Evolutionary conservation across 2,797 vertebrate genomes (phyloP).

Genomic region (Falco columbarius): DNA sequence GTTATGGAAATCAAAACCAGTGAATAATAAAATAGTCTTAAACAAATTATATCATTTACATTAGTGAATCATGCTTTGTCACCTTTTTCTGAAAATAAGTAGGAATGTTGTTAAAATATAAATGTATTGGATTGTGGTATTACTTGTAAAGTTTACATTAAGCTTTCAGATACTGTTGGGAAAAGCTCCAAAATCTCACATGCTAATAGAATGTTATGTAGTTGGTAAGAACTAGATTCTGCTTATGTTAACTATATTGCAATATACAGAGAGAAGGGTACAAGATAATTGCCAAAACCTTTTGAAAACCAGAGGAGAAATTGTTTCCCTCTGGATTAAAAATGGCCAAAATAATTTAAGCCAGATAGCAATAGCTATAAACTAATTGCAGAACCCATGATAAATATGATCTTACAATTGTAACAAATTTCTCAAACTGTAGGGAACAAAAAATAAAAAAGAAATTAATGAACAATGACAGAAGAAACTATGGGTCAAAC

Average conservation of each 20-base stretch:
- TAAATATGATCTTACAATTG: not conserved
- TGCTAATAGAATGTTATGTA: not conserved
- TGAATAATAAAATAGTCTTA: not conserved
- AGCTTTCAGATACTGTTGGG: not conserved
- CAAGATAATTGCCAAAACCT: not conserved
- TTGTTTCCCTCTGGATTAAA: not conserved
- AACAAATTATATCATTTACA: not conserved
- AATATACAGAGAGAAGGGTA: accelerated
- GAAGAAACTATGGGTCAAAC: not conserved
- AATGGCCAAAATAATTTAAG: not conserved
- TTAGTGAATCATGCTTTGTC: not conserved
- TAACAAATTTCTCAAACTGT: not conserved
- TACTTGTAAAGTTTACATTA: not conserved
- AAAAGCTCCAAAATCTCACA: not conserved
- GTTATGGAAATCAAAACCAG: not conserved
- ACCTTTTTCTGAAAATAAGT: not conserved
- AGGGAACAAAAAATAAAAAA: not conserved
- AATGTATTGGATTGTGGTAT: not conserved
- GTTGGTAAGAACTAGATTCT: not conserved
- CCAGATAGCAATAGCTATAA: not conserved
- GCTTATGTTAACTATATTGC: not conserved
- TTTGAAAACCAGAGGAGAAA: not conserved
- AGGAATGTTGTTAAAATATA: not conserved
- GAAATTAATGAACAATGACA: not conserved
- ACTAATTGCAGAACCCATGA: not conserved